phyloP scores from a whole-genome alignment of 2,888 invertebrate species.

The Hymenopus coronatus region DNA sequence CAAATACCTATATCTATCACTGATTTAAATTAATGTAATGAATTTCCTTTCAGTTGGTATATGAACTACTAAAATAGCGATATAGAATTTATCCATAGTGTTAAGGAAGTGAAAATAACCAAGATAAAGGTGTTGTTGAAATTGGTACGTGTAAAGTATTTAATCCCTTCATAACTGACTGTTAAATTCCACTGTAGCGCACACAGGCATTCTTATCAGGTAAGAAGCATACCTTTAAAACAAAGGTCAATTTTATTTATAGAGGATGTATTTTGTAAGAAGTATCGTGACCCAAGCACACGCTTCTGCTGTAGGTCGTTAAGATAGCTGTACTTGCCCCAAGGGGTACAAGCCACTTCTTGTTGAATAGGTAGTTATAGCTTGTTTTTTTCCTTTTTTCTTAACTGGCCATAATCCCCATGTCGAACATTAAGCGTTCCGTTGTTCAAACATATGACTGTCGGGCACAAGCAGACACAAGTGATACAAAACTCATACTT shows the following conservation, averaged over 20 bases:
- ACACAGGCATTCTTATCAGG: no score
- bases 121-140: no score
- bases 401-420: not conserved
- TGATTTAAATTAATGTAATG: no score
- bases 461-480: not conserved
- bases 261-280: not conserved
- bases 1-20: no score
- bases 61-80: no score
- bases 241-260: not conserved
- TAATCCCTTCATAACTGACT: no score
- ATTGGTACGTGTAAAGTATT: no score
- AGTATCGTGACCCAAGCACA: not conserved
- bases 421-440: not conserved
- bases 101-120: no score
- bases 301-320: not conserved
- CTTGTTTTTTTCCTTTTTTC: not conserved
- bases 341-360: not conserved
- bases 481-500: not conserved
- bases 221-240: not conserved
- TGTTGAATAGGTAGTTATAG: not conserved
- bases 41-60: no score
- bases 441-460: not conserved
- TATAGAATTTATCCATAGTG: no score
- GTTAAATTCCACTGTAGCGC: no score
- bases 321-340: not conserved